phyloP scores from a whole-genome alignment of 1,140 invertebrate genomes.

The Ceratosolen fusciceps region DNA sequence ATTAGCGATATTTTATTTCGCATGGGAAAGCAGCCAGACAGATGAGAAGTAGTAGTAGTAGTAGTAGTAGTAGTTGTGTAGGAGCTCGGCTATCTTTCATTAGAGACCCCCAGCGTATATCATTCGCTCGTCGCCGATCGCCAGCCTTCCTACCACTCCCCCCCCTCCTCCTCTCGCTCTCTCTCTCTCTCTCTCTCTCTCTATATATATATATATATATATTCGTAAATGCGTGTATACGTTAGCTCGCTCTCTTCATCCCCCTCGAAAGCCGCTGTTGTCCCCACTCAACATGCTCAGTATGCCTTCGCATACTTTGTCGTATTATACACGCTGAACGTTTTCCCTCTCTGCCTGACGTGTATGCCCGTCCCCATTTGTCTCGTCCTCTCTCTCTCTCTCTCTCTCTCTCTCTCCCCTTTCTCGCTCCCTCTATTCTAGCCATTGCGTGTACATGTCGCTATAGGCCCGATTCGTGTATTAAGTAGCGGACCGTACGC shows the following conservation, averaged over 20 bases:
- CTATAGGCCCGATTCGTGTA: conserved; percentile 20
- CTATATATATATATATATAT: no score
- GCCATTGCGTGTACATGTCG: neutral
- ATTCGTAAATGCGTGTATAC: conserved; percentile 48
- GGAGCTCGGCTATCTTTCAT: conserved; percentile 71
- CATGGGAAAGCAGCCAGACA: conserved; percentile 73
- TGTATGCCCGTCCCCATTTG: conserved; percentile 21
- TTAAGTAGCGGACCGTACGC: conserved; percentile 30
- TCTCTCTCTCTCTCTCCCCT: neutral
- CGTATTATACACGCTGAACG: conserved; percentile 37
- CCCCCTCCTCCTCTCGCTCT: no score
- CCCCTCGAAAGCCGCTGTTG: conserved; percentile 30
- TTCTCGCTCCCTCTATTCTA: neutral
- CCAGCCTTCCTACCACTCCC: no score
- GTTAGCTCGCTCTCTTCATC: conserved; percentile 4
- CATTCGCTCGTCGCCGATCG: no score
- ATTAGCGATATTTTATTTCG: conserved; percentile 74
- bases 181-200: conserved; percentile 41
- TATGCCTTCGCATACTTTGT: conserved; percentile 33
- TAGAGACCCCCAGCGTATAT: conserved; percentile 57
- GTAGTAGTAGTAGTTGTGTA: conserved; percentile 72
- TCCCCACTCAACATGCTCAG: no score
- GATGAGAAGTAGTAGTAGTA: no score
- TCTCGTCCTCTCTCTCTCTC: neutral
- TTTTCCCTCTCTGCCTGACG: conserved; percentile 37